Evolutionary conservation across 2,888 invertebrate genomes (phyloP).

Genomic region (Dexiosoma caninum): DNA sequence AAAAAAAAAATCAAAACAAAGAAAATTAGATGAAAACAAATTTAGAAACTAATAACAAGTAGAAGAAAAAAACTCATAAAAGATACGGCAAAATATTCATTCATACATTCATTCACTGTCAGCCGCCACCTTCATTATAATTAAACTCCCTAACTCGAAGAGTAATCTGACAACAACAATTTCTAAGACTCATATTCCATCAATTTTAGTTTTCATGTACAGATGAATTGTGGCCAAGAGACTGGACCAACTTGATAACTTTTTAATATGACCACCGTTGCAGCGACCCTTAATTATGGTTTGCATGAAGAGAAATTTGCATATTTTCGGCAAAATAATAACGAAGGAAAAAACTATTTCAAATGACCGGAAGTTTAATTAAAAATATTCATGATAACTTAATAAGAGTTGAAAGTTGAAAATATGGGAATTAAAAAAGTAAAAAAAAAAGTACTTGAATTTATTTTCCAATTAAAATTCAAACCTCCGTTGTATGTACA

Average conservation of each 20-base stretch:
- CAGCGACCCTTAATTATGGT: neutral
- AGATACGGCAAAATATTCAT: slow-evolving; percentile 29
- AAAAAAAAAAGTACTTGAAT: too few relatives aligned
- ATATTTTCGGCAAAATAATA: slow-evolving; percentile 10
- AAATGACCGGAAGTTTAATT: slow-evolving; percentile 54
- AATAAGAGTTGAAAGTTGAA: slow-evolving; percentile 3
- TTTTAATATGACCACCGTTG: neutral
- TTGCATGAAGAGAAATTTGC: slow-evolving; percentile 32
- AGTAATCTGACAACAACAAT: neutral
- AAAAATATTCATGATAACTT: neutral
- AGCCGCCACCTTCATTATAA: slow-evolving; percentile 26
- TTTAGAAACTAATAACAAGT: slow-evolving; percentile 34
- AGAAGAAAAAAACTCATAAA: neutral
- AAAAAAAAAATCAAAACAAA: neutral
- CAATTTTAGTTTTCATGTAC: neutral
- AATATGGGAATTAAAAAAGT: too few relatives aligned
- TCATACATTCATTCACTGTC: slow-evolving; percentile 12
- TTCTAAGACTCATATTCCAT: slow-evolving; percentile 18
- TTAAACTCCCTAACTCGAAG: slow-evolving; percentile 13
- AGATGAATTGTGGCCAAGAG: slow-evolving; percentile 1
- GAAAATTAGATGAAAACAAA: slow-evolving; percentile 14
- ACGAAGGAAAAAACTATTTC: slow-evolving; percentile 30
- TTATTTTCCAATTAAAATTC: too few relatives aligned
- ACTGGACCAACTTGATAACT: slow-evolving; percentile 13
- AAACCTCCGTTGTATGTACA: too few relatives aligned